Base-by-base conservation (phyloP, 2,888 invertebrate genomes). In the Diarsia brunnea region DNA sequence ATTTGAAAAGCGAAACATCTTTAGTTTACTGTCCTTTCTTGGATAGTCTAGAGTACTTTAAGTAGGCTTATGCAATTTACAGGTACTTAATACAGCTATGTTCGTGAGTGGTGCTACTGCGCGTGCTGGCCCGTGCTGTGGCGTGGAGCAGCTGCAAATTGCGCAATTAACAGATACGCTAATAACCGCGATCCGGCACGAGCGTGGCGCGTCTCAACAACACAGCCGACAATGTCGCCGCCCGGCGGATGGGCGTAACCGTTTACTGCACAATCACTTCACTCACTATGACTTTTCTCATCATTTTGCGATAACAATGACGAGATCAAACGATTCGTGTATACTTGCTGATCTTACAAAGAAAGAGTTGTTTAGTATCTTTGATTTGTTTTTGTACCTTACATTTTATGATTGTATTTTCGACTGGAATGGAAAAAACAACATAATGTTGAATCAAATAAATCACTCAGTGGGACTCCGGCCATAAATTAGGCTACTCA, bases 111-210 rank as follows among this genome's bases (percentile, higher is more conserved):
- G 70, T 16, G 65, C 11, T 71, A 75, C 84, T 74, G 84, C 60
- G 51, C 24, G 45, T 19, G 58, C 55, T 69, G 58, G 45, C 24
- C 43, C 0, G 60, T 69, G 51, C 76, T 55, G 76, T 78, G 76
- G 45, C 70, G 73, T 67, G 66, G 63, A 61, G 64, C 53, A 65
- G 69, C 67, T 84, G 87, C 86, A 90, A 91, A 90, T 91, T 86
- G 89, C 86, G 86, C 89, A 91, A 91, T 92, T 92, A 91, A 85
- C 87, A 86, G 91, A 89, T 91, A 88, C 89, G 88, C 87, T 90
- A 91, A 91, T 91, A 84, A 89, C 81, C 82, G 86, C 88, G 87
- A 89, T 88, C 87, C 88, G 79, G 88, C 90, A 87, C 88, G 83
- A 80, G 74, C 79, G 61, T n/a, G 43, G 61, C 61, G 73, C 79